Percentiles rank a stretch among this genome's conserved stretches.
phyloP scores from a whole-genome alignment of 2,113 vertebrate species.

The Etia nguti region DNA sequence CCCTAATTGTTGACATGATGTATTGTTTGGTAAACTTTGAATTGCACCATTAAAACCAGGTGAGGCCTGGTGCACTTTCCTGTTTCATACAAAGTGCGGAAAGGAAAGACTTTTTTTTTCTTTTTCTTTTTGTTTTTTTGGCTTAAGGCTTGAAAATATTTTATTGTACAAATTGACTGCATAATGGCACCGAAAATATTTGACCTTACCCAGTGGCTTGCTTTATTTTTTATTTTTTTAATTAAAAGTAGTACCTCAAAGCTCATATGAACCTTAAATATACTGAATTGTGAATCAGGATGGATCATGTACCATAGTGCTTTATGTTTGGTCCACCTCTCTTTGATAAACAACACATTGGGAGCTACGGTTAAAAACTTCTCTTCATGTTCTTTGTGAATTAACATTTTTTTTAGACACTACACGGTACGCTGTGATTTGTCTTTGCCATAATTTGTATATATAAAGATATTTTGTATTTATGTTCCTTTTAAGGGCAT shows the following conservation, averaged over 20 bases:
- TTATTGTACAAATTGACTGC: background rate
- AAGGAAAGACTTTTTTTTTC: background rate
- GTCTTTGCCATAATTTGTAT: conserved; percentile 68
- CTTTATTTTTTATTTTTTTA: background rate
- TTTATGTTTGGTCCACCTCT: conserved; percentile 1
- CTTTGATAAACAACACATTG: conserved; percentile 36
- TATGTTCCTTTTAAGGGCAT: conserved; percentile 67
- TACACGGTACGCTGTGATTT: conserved; percentile 46
- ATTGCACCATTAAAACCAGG: background rate
- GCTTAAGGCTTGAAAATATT: background rate
- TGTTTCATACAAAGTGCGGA: background rate
- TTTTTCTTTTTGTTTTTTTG: background rate
- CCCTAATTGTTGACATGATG: background rate
- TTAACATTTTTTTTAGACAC: conserved; percentile 27
- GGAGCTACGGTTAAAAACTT: conserved; percentile 32
- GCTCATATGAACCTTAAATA: background rate
- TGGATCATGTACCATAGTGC: background rate
- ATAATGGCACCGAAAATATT: background rate
- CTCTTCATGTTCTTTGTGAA: conserved; percentile 37
- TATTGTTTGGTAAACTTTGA: background rate
- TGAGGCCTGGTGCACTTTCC: background rate
- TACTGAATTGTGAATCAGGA: background rate
- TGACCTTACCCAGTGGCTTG: background rate
- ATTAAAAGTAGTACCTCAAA: conserved; percentile 40
- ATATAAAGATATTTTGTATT: conserved; percentile 75